These are phyloP conservation scores for Peucedramus taeniatus DNA, from an alignment of 2,113 vertebrate genomes.

Conservation along the genomic window DNA sequence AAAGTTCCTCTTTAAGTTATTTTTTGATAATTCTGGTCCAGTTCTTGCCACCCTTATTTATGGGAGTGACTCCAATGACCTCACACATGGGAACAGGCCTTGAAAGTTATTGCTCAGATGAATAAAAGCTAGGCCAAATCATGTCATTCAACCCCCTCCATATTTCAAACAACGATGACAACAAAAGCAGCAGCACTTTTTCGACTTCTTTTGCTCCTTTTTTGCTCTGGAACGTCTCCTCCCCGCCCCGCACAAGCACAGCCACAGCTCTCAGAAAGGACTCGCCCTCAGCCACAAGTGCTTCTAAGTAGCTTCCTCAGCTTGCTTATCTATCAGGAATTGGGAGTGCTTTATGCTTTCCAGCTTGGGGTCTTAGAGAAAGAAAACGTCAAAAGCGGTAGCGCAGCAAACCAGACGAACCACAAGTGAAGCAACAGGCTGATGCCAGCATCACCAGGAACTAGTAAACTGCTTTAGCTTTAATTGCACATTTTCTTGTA, in stretches of 20 bases:
- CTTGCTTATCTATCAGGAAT: conserved; percentile 32
- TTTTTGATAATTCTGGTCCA: neutral
- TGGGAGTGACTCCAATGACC: neutral
- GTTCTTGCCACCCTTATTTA: neutral
- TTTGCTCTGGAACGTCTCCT: conserved; percentile 52
- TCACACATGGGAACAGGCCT: neutral
- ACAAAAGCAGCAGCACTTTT: conserved; percentile 16
- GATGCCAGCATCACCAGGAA: neutral
- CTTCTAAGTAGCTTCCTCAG: conserved; percentile 63
- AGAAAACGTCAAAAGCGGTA: conserved; percentile 39
- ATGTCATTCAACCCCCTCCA: neutral
- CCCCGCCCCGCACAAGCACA: conserved; percentile 17
- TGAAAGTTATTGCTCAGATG: neutral
- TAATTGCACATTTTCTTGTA: neutral
- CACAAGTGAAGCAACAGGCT: conserved; percentile 32
- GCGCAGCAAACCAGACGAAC: conserved; percentile 33
- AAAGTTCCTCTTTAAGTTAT: neutral
- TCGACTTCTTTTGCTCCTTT: conserved; percentile 47
- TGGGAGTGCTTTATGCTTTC: conserved; percentile 69
- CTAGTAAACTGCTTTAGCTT: neutral
- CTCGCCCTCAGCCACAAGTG: conserved; percentile 64
- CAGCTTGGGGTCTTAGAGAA: conserved; percentile 51
- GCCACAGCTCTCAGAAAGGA: conserved; percentile 41
- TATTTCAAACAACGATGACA: neutral
- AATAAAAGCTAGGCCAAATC: neutral